phyloP scores from a whole-genome alignment of 2,888 invertebrate genomes.

The Sisyra terminalis region DNA sequence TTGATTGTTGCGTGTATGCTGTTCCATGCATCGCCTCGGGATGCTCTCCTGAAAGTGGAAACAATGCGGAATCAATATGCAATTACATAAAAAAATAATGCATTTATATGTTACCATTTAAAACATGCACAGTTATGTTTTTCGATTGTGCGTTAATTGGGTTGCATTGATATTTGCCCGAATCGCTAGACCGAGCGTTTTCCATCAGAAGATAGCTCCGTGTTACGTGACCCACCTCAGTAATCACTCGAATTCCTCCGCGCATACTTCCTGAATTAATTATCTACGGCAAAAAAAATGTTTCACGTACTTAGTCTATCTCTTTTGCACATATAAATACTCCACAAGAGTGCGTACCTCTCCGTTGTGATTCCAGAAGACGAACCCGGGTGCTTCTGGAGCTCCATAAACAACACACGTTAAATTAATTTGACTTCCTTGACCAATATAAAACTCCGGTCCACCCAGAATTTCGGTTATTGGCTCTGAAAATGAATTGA shows the following conservation, averaged over 20 bases:
- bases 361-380: conserved; percentile 2
- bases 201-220: background rate
- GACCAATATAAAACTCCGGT: conserved; percentile 1
- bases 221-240: background rate
- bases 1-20: too few species aligned
- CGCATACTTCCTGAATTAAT: conserved; percentile 1
- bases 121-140: background rate
- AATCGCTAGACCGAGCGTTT: conserved; percentile 1
- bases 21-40: conserved; percentile 2
- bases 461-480: conserved; percentile 1
- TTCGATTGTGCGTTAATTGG: conserved; percentile 3
- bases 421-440: conserved; percentile 1
- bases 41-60: background rate
- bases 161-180: background rate
- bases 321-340: background rate
- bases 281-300: background rate
- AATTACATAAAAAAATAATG: too few species aligned
- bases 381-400: background rate
- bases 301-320: too few species aligned
- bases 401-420: conserved; percentile 1
- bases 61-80: too few species aligned
- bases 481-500: background rate
- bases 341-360: background rate
- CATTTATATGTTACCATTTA: background rate
- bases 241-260: background rate